Base-by-base conservation (phyloP, 2,113 vertebrate genomes). In the Nothocercus julius region DNA sequence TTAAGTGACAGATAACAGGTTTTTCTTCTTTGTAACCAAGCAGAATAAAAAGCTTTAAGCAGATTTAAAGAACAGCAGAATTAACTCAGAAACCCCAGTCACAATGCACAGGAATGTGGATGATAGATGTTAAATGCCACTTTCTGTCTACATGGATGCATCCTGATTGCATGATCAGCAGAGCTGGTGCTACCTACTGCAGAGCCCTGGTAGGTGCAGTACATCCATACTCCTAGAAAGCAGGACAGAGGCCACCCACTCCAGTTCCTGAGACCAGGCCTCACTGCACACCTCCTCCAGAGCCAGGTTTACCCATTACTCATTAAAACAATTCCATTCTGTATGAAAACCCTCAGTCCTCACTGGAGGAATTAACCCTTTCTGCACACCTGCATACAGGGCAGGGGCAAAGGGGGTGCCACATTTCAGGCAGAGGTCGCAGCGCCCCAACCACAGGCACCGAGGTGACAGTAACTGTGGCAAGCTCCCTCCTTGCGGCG, bases 61-160 rank as follows among this genome's bases (percentile, higher is more conserved):
- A 53, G 59, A 64, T 81, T 45, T 40, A 67, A 32, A 63, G 69
- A 74, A 91, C 86, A n/a, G 21, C 1, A 8, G 42, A 91, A 40
- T 24, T 91, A 86, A 93, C n/a, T 56, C 73, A 74, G 36, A 92
- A 95, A 89, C 59, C 56, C 77, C 38, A 82, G 61, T 1, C 67
- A 24, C n/a, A 49, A 64, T 85, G 30, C 42, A 34, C 36, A 59
- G 51, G 12, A 93, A 90, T 69, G 44, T 27, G n/a, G 16, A 28
- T 32, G 56, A 15, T 40, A 25, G 19, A 78, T 2, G 1, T n/a
- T 87, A 75, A 92, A 70, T 5, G 59, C 42, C 30, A 58, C 34
- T 64, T 82, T 5, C 7, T 42, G 47, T 76, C 36, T 2, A 27
- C 22, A 90, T 19, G 10, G 47, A 47, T 49, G 21, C 11, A 11